Evolutionary conservation across 1,140 invertebrate genomes (phyloP), one percentile per base, ranked within the genome.

Genomic region (Orchestia grillus): DNA sequence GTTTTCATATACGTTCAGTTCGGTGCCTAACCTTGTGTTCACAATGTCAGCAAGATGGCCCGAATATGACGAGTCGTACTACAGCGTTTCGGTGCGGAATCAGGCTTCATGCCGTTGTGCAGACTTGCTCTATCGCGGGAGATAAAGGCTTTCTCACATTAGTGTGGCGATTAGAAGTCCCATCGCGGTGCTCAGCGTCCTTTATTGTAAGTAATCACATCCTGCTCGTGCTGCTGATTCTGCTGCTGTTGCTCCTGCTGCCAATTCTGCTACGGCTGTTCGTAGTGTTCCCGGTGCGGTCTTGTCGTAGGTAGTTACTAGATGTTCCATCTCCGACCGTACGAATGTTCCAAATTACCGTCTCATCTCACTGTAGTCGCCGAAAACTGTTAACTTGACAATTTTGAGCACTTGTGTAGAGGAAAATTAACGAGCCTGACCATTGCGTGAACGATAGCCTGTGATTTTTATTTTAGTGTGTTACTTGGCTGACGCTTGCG

Each of bases 111-210:
- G 62, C 62, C 62, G 36, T 77, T 77, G 62, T 77, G 62, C 62
- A 23, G 62, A 15, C 62, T 77, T 77, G 62, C 62, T 19, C 28
- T 77, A 77, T 77, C 62, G 28, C 28, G 28, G 15, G 62, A 77
- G 62, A 77, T 77, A 77, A 36, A 77, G 62, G 62, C 62, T 77
- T 77, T 77, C 62, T 77, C 62, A 77, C 62, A 77, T 77, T 77
- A 77, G 28, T 3, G 62, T 3, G 62, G 62, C 62, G 62, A 77
- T 77, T 77, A 77, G 62, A 77, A 77, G 28, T 77, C 62, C 62
- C 62, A 77, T 77, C 62, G 62, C 15, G 11, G 15, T 77, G 62
- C 62, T 77, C 62, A 77, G 62, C 62, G 62, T 28, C 62, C 62
- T 77, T 77, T 77, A 77, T 77, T 77, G 36, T 77, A 77, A 77